A percentile compares a stretch with the other conserved stretches of the same genome.
These are phyloP conservation scores for Neoseiulus cucumeris DNA, from an alignment of 1,140 invertebrate species.

Conservation along the genomic window DNA sequence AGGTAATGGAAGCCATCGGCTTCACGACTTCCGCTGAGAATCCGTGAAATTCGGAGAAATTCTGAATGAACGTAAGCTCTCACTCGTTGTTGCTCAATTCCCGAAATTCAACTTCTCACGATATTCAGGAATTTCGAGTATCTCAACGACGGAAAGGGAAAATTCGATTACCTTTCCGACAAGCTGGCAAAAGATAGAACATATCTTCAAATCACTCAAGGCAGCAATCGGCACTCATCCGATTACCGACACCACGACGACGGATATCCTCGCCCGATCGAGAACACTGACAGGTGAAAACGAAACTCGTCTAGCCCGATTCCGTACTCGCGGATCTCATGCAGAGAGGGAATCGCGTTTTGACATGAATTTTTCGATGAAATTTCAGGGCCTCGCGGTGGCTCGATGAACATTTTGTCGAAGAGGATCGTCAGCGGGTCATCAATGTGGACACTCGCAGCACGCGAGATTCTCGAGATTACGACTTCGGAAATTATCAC, in stretches of 20 bases:
- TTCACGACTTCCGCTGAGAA: too few relatives aligned
- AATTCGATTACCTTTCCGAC: conserved; percentile 4
- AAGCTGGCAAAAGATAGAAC: neutral
- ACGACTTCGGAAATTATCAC: neutral
- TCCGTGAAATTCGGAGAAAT: too few relatives aligned
- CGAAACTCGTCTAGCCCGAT: too few relatives aligned
- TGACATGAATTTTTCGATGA: too few relatives aligned
- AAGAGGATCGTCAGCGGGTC: neutral
- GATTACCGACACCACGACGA: neutral
- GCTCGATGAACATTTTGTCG: neutral
- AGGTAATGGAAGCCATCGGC: neutral
- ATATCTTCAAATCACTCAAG: conserved; percentile 1
- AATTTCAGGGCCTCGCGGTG: neutral
- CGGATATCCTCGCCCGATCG: neutral
- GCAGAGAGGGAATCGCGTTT: too few relatives aligned
- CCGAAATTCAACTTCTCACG: too few relatives aligned
- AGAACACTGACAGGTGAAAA: neutral
- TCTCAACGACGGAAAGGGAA: conserved; percentile 2
- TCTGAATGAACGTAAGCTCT: too few relatives aligned
- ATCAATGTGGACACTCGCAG: conserved; percentile 8
- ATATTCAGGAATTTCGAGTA: neutral
- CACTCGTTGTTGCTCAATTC: too few relatives aligned
- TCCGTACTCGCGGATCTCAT: too few relatives aligned
- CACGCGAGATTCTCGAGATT: neutral
- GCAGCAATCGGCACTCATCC: neutral